A percentile compares a stretch with the other conserved stretches of the same genome.
Conservation (phyloP, 1,140 invertebrate species). For the Brachionus sp. region DNA sequence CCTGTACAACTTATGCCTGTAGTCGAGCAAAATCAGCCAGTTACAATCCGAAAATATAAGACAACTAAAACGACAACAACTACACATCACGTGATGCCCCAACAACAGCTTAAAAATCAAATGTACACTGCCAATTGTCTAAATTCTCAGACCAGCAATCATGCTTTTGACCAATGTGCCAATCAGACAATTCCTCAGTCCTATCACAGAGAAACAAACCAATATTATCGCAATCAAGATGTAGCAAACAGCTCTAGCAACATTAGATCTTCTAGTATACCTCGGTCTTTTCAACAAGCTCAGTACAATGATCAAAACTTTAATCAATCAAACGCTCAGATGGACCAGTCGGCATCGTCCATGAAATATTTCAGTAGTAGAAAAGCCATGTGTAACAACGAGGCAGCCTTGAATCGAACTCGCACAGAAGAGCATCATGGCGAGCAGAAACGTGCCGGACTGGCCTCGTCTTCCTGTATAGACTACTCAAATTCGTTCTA, state of each 20-base stretch:
- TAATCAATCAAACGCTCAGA: background rate
- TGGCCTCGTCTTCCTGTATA: background rate
- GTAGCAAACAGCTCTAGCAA: background rate
- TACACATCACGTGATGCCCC: conserved; percentile 11
- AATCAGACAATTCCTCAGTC: background rate
- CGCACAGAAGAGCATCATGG: background rate
- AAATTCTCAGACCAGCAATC: background rate
- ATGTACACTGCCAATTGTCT: background rate
- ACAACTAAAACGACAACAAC: conserved; percentile 44
- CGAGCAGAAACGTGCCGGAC: background rate
- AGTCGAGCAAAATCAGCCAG: background rate
- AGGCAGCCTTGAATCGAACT: background rate
- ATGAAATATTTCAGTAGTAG: background rate
- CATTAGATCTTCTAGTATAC: background rate
- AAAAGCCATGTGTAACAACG: background rate
- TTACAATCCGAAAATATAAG: conserved; percentile 33
- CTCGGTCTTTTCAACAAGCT: background rate
- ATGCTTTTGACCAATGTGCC: background rate
- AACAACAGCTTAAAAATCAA: background rate
- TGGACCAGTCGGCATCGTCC: background rate
- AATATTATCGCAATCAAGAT: background rate
- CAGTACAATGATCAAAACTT: background rate
- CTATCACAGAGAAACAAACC: background rate
- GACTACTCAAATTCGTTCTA: background rate
- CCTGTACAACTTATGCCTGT: background rate